These are phyloP conservation scores for Halictus rubicundus DNA, from an alignment of 1,140 invertebrate species.

Conservation along the genomic window DNA sequence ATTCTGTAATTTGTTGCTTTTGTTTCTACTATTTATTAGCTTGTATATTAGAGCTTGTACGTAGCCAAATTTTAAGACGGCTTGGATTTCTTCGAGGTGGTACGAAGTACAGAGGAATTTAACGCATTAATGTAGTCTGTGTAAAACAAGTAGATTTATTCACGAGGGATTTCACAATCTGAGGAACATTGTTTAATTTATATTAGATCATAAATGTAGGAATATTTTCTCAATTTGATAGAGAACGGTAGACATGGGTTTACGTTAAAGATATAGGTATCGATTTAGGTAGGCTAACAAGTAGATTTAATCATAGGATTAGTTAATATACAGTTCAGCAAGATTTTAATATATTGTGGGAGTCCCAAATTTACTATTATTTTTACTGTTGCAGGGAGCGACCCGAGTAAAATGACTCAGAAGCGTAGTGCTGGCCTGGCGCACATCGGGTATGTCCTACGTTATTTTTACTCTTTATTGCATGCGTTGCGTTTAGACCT, in stretches of 20 bases:
- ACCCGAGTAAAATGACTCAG: constrained; percentile 83
- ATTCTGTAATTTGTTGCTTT: neutral
- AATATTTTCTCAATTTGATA: neutral
- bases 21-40: neutral
- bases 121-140: too few relatives aligned
- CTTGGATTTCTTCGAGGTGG: neutral
- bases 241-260: neutral
- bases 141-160: neutral
- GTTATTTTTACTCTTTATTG: neutral
- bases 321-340: neutral
- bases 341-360: neutral
- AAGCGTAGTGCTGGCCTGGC: constrained; percentile 80
- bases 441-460: constrained; percentile 83
- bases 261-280: too few relatives aligned
- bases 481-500: neutral
- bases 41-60: too few relatives aligned
- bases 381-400: constrained; percentile 80
- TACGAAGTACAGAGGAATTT: neutral
- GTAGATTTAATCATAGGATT: neutral
- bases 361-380: constrained; percentile 12
- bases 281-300: neutral
- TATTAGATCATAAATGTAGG: neutral
- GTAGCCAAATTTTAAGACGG: neutral
- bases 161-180: neutral
- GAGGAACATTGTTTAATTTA: neutral